Evolutionary conservation across 2,888 invertebrate species (phyloP).

Genomic region (Rhamnusium bicolor): DNA sequence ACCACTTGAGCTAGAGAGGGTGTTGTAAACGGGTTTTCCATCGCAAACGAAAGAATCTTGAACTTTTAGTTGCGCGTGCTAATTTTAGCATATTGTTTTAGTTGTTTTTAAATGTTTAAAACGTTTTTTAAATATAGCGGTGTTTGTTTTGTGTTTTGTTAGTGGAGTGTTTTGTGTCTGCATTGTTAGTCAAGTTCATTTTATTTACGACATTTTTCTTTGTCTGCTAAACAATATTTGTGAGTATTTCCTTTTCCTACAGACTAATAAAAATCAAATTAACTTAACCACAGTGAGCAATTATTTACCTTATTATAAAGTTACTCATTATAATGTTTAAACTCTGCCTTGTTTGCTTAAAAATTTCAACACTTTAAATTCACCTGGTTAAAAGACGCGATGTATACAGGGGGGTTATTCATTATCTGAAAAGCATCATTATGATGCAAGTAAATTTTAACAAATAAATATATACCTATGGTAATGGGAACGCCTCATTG

Average conservation of each 20-base stretch:
- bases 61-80: background rate
- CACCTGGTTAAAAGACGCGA: too few relatives aligned
- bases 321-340: too few relatives aligned
- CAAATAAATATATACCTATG: too few relatives aligned
- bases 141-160: background rate
- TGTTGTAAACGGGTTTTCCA: background rate
- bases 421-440: too few relatives aligned
- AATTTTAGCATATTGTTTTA: background rate
- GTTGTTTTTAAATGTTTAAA: background rate
- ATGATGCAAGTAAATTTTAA: too few relatives aligned
- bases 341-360: too few relatives aligned
- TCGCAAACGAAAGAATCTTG: background rate
- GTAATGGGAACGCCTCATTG: too few relatives aligned
- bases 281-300: background rate
- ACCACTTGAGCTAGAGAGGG: background rate
- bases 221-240: background rate
- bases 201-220: background rate
- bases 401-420: too few relatives aligned
- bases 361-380: too few relatives aligned
- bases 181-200: background rate
- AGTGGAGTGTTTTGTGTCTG: background rate
- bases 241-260: background rate
- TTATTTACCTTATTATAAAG: background rate
- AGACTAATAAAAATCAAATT: background rate
- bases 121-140: background rate